These are phyloP conservation scores for Abrostola triplasia DNA, from an alignment of 2,888 invertebrate genomes.

Conservation along the genomic window DNA sequence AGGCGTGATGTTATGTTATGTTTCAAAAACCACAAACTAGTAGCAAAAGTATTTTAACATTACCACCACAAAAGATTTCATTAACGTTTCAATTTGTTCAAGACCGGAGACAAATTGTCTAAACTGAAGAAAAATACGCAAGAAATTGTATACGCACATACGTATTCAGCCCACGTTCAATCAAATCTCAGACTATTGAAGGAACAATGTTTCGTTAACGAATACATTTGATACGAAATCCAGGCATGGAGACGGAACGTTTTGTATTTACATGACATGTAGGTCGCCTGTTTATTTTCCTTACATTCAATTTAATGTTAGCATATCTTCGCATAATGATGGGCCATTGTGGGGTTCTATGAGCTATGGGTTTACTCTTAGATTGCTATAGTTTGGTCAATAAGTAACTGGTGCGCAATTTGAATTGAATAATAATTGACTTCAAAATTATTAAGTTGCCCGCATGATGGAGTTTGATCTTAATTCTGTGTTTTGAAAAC, in stretches of 20 bases:
- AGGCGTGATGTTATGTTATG: no score
- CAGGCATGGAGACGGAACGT: conserved; percentile 2
- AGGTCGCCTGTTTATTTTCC: neutral
- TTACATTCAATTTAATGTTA: no score
- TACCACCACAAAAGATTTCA: conserved; percentile 3
- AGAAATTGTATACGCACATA: conserved; percentile 3
- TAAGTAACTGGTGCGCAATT: no score
- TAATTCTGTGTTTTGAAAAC: no score
- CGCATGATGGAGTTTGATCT: no score
- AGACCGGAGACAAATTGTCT: neutral
- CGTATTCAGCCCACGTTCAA: conserved; percentile 23
- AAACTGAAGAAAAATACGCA: conserved; percentile 4
- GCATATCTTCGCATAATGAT: no score
- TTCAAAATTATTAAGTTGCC: no score
- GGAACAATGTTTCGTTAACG: conserved; percentile 17
- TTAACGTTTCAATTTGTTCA: conserved; percentile 1
- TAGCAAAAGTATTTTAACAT: neutral
- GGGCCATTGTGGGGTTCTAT: no score
- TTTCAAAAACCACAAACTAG: no score
- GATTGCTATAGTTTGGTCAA: no score
- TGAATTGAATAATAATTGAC: no score
- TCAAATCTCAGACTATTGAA: conserved; percentile 8
- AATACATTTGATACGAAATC: conserved; percentile 7
- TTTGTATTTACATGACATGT: conserved; percentile 2
- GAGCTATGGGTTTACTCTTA: no score